A percentile compares a stretch with the other conserved stretches of the same genome.
phyloP scores from a whole-genome alignment of 2,797 vertebrate genomes.

The Phalloptychus januarius region DNA sequence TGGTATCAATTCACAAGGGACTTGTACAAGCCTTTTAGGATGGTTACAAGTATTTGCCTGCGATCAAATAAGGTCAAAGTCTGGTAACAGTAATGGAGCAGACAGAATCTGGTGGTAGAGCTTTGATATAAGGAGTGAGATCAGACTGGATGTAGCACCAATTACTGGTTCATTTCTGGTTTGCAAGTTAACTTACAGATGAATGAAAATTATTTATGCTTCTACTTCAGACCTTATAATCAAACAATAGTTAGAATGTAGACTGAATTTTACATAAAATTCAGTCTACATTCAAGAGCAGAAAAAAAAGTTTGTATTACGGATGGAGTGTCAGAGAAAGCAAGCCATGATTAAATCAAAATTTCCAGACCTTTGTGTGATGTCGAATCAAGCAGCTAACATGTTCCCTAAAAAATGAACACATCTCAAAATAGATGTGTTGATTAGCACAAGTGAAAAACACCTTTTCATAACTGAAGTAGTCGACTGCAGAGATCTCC shows the following conservation, averaged over 20 bases:
- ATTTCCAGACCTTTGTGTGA: slow-evolving; percentile 19
- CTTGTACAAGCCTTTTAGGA: slow-evolving; percentile 6
- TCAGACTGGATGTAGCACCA: background rate
- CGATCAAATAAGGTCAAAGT: slow-evolving; percentile 1
- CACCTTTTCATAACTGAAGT: slow-evolving; percentile 40
- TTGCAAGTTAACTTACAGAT: background rate
- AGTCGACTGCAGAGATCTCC: background rate
- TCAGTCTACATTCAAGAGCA: background rate
- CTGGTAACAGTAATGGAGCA: background rate
- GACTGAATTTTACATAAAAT: background rate
- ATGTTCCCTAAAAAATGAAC: slow-evolving; percentile 40
- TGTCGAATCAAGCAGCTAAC: slow-evolving; percentile 36
- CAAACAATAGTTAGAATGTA: background rate
- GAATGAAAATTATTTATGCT: background rate
- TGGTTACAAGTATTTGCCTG: background rate
- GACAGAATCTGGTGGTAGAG: background rate
- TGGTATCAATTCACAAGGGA: background rate
- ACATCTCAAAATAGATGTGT: slow-evolving; percentile 57
- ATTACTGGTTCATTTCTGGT: background rate
- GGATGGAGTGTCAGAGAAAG: background rate
- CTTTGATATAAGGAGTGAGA: slow-evolving; percentile 11
- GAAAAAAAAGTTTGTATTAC: background rate
- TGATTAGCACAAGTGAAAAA: slow-evolving; percentile 64
- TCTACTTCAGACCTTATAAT: background rate
- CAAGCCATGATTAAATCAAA: slow-evolving; percentile 39